Evolutionary conservation across 1,140 invertebrate genomes (phyloP).

Genomic region (Trigoniulus corallinus): DNA sequence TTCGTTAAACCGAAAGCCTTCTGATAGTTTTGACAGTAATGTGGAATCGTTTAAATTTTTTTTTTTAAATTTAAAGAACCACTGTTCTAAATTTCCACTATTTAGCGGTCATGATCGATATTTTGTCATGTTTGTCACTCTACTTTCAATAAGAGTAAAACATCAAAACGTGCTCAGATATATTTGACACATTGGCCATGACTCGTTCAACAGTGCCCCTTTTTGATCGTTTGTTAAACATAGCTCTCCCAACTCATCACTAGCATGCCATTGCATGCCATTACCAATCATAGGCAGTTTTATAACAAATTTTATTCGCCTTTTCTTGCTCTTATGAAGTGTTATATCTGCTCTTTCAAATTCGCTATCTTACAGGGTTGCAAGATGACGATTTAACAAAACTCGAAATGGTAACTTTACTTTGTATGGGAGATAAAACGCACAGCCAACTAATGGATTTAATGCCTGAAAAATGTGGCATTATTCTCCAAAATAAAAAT

Average conservation of each 20-base stretch:
- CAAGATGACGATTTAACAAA: conserved; percentile 53
- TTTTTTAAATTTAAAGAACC: not conserved
- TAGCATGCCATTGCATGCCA: not conserved
- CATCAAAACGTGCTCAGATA: too few relatives aligned
- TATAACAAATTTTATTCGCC: not conserved
- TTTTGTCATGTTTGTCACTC: not conserved
- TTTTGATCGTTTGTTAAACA: too few relatives aligned
- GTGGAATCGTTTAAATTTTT: not conserved
- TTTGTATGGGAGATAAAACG: conserved; percentile 85
- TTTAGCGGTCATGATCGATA: too few relatives aligned
- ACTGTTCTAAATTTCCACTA: too few relatives aligned
- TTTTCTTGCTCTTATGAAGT: too few relatives aligned
- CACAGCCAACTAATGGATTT: conserved; percentile 86
- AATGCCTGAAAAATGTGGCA: conserved; percentile 87
- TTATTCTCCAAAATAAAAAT: conserved; percentile 62
- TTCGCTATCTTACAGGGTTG: conserved; percentile 35
- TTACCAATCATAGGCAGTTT: not conserved
- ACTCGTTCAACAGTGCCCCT: too few relatives aligned
- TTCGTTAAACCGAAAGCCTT: not conserved
- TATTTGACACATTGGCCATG: too few relatives aligned
- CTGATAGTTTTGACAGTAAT: too few relatives aligned
- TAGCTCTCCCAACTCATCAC: too few relatives aligned
- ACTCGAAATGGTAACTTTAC: conserved; percentile 78
- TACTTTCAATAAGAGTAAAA: too few relatives aligned
- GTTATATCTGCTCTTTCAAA: not conserved